phyloP scores from a whole-genome alignment of 2,888 invertebrate genomes.

The Cosmia trapezina region DNA sequence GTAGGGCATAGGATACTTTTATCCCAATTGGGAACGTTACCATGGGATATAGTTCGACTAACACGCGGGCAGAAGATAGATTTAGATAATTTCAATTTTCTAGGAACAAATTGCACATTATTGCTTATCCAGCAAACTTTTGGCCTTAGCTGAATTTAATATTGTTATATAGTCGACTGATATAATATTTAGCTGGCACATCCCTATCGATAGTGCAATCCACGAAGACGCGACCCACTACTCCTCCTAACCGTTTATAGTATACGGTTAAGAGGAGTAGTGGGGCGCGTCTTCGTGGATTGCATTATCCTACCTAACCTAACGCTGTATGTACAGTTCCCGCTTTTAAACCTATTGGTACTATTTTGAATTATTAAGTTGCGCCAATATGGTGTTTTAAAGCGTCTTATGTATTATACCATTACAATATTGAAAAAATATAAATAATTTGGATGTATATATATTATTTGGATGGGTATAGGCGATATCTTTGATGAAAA shows the following conservation, averaged over 20 bases:
- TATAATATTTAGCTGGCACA: constrained; percentile 59
- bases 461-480: constrained; percentile 22
- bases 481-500: background rate
- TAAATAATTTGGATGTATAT: constrained; percentile 22
- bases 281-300: no score
- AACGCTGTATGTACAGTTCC: constrained; percentile 43
- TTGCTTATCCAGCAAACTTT: constrained; percentile 41
- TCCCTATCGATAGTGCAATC: no score
- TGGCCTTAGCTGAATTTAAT: constrained; percentile 54
- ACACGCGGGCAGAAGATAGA: background rate
- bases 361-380: constrained; percentile 11
- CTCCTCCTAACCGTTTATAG: no score
- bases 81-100: constrained; percentile 19
- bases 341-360: constrained; percentile 34
- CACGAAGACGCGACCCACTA: no score
- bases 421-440: constrained; percentile 31
- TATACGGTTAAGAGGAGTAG: no score
- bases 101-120: constrained; percentile 48
- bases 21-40: background rate
- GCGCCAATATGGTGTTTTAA: constrained; percentile 14
- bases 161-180: constrained; percentile 54
- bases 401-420: constrained; percentile 21
- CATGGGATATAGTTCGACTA: background rate
- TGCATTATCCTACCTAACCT: no score
- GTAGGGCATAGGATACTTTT: background rate